These are phyloP conservation scores for Parochlus steinenii DNA, from an alignment of 2,888 invertebrate species.

Conservation along the genomic window DNA sequence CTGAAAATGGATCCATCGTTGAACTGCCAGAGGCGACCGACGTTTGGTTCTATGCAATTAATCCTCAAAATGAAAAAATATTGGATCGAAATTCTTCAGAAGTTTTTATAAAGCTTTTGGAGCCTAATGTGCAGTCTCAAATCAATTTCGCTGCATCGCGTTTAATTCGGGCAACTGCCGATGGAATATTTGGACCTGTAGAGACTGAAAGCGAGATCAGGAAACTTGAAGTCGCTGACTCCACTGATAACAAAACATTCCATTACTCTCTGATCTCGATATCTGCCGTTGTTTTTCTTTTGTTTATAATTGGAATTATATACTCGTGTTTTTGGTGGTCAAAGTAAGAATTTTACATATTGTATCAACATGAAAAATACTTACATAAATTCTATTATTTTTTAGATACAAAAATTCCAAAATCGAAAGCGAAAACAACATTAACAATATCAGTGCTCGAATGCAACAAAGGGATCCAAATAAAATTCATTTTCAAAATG, in stretches of 20 bases:
- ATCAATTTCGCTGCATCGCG: constrained; percentile 51
- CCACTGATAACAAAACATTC: constrained; percentile 47
- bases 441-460: neutral
- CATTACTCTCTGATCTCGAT: constrained; percentile 69
- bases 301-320: constrained; percentile 64
- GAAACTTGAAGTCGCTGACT: constrained; percentile 34
- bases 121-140: constrained; percentile 43
- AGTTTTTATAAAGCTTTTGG: constrained; percentile 49
- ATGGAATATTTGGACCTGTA: constrained; percentile 41
- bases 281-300: constrained; percentile 61
- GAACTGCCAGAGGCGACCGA: constrained; percentile 62
- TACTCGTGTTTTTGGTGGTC: constrained; percentile 81
- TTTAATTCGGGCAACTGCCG: constrained; percentile 47
- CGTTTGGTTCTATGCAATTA: constrained; percentile 73
- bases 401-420: constrained; percentile 62
- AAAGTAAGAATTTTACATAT: constrained; percentile 35
- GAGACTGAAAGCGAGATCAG: constrained; percentile 28
- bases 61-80: constrained; percentile 60
- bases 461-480: constrained; percentile 4
- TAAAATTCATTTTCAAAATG: constrained; percentile 8
- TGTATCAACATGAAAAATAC: neutral
- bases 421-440: too few species aligned
- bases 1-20: constrained; percentile 53
- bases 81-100: constrained; percentile 51
- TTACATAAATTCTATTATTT: constrained; percentile 13